A percentile compares a stretch with the other conserved stretches of the same genome.
These are phyloP conservation scores for Aplidium turbinatum DNA, from an alignment of 23 tunicate genomes.

Conservation along the genomic window DNA sequence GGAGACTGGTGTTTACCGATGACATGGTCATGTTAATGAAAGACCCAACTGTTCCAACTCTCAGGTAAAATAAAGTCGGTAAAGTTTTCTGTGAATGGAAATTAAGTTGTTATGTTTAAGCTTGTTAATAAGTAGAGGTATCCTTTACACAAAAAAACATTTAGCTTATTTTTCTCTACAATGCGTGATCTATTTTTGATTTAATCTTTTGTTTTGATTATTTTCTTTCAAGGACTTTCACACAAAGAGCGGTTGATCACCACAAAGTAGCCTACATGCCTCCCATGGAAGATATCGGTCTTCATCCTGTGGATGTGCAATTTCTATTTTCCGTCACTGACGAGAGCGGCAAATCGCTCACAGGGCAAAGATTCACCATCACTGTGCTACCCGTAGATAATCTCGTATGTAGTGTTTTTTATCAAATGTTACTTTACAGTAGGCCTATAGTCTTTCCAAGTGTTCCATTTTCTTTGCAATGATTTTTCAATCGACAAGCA, in stretches of 20 bases:
- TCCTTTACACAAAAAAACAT: too few species aligned
- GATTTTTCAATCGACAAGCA: background rate
- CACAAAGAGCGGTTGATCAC: slow-evolving; percentile 80
- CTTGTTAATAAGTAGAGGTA: too few species aligned
- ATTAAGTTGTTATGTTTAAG: too few species aligned
- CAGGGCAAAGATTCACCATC: slow-evolving; percentile 48
- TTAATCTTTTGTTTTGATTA: background rate
- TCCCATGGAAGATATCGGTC: slow-evolving; percentile 83
- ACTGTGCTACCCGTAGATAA: slow-evolving; percentile 88
- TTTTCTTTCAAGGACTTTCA: slow-evolving; percentile 52
- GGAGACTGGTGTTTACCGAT: slow-evolving; percentile 62
- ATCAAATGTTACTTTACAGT: too few species aligned
- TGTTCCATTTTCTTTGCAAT: too few species aligned
- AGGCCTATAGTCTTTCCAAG: too few species aligned
- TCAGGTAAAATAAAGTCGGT: slow-evolving; percentile 64
- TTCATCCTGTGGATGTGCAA: slow-evolving; percentile 58
- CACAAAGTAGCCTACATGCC: slow-evolving; percentile 96
- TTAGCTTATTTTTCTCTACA: too few species aligned
- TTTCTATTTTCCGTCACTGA: slow-evolving; percentile 68
- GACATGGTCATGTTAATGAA: slow-evolving; percentile 92
- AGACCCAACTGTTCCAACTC: slow-evolving; percentile 58
- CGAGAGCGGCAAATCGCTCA: slow-evolving; percentile 40
- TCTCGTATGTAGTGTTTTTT: slow-evolving; percentile 56
- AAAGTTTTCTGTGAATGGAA: too few species aligned
- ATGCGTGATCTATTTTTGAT: too few species aligned